A percentile compares a stretch with the other conserved stretches of the same genome.
phyloP scores from a whole-genome alignment of 2,797 vertebrate species.

The Alauda arvensis region DNA sequence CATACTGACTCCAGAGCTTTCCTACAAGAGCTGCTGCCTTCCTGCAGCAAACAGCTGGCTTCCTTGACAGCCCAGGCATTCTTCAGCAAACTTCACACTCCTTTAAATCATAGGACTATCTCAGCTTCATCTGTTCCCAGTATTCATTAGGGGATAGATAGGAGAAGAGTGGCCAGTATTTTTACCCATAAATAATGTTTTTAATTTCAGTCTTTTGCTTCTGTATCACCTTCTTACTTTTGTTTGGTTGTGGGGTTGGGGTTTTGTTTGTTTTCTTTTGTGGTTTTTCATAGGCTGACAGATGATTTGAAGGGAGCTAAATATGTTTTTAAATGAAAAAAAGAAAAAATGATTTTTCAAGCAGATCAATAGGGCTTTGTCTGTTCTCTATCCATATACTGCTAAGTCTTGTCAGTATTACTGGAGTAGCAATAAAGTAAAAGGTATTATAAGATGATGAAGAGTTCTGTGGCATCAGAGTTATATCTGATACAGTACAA shows the following conservation, averaged over 20 bases:
- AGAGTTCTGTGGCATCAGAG: neutral
- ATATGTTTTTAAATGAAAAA: neutral
- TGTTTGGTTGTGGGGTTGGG: neutral
- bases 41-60: neutral
- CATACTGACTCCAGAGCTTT: neutral
- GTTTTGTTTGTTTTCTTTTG: neutral
- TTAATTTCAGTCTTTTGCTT: neutral
- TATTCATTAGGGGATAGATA: neutral
- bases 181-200: neutral
- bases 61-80: neutral
- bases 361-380: neutral
- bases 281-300: neutral
- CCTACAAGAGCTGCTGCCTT: neutral
- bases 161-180: neutral
- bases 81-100: neutral
- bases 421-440: neutral
- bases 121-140: neutral
- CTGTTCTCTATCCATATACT: neutral
- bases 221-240: neutral
- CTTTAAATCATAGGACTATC: neutral
- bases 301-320: neutral
- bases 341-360: neutral
- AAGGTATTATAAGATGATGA: neutral
- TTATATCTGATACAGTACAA: neutral
- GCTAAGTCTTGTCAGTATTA: neutral